phyloP scores from a whole-genome alignment of 2,888 invertebrate genomes.

The Rhingia rostrata region DNA sequence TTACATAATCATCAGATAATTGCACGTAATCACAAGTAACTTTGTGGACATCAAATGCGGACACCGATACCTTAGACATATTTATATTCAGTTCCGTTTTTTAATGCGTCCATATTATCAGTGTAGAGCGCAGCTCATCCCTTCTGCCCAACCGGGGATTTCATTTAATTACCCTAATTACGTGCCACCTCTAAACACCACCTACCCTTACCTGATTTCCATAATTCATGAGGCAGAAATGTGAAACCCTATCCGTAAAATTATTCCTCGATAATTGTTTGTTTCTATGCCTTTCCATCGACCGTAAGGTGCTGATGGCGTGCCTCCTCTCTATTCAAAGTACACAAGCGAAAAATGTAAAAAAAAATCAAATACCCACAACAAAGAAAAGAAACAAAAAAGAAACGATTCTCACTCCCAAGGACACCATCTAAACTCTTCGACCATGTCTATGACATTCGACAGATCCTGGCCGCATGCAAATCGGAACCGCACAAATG shows the following conservation, averaged over 20 bases:
- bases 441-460: slow-evolving; percentile 31
- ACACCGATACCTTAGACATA: no score
- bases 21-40: no score
- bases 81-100: no score
- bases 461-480: neutral
- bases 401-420: slow-evolving; percentile 36
- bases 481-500: slow-evolving; percentile 39
- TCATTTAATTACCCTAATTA: slow-evolving; percentile 37
- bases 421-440: slow-evolving; percentile 46
- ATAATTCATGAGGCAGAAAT: slow-evolving; percentile 54
- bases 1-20: no score
- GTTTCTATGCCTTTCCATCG: slow-evolving; percentile 21
- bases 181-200: neutral
- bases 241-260: slow-evolving; percentile 14
- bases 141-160: no score
- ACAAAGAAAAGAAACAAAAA: slow-evolving; percentile 4
- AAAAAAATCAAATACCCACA: slow-evolving; percentile 31
- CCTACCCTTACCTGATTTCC: slow-evolving; percentile 37
- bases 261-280: slow-evolving; percentile 43
- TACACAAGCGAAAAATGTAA: slow-evolving; percentile 3
- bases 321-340: neutral
- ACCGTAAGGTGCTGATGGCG: slow-evolving; percentile 17
- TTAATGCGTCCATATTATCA: no score
- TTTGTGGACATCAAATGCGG: no score
- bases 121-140: no score